Percentiles rank a stretch among this genome's conserved stretches.
These are phyloP conservation scores for Drosophila micromelanica DNA, from an alignment of 1,140 invertebrate species.

Conservation along the genomic window DNA sequence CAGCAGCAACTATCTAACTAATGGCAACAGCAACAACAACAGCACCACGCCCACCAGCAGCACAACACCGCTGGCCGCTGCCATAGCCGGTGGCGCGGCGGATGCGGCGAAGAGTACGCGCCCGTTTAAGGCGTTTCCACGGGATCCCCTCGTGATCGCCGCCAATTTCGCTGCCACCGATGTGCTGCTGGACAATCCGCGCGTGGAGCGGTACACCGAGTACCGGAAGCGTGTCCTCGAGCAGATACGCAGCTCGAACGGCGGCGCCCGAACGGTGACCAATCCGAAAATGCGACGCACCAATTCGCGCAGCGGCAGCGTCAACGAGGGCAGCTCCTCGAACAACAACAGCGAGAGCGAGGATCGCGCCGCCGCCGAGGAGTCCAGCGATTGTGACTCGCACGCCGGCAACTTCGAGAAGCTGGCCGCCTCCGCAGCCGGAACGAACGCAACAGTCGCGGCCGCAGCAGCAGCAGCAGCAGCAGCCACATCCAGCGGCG, in stretches of 20 bases:
- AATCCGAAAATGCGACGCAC: conserved; percentile 89
- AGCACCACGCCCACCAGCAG: conserved; percentile 69
- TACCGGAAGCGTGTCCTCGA: conserved; percentile 89
- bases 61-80: conserved; percentile 11
- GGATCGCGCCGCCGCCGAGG: conserved; percentile 69
- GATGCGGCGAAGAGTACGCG: conserved; percentile 80
- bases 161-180: conserved; percentile 85
- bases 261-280: conserved; percentile 85
- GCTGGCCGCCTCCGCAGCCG: not conserved
- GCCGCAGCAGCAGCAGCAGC: not conserved
- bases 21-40: not conserved
- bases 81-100: conserved; percentile 6
- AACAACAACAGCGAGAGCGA: conserved; percentile 81
- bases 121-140: conserved; percentile 90
- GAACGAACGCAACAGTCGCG: not conserved
- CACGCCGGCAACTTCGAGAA: conserved; percentile 71
- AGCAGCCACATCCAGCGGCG: conserved; percentile 5
- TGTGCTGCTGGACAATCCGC: conserved; percentile 85
- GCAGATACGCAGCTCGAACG: conserved; percentile 87
- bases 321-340: conserved; percentile 74
- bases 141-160: conserved; percentile 87
- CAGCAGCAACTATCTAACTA: not conserved
- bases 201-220: conserved; percentile 87
- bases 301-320: conserved; percentile 74
- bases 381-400: conserved; percentile 81